Base-by-base conservation (phyloP, 2,888 invertebrate species). In the Drosophila fungiperda region DNA sequence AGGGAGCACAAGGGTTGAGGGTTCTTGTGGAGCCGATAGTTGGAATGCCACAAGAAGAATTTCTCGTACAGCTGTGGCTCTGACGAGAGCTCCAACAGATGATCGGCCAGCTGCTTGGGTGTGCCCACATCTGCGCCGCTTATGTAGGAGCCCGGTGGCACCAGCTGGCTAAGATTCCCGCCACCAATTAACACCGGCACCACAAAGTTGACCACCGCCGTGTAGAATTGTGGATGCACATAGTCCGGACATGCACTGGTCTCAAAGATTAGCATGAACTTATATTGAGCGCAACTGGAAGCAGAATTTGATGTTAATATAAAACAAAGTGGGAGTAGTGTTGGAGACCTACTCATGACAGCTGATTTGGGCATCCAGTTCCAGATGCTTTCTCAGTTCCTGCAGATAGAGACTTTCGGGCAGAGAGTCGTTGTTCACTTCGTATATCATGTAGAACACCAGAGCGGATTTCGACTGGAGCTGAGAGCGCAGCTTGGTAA, bases 101-200 rank as follows among this genome's bases (percentile, higher is more conserved):
- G 94, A 6, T 91, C 86, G 0, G 95, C 95, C 66, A 96, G 92
- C 8, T 93, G 92, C 93, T 92, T 7, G 94, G 94, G 71, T 3
- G 94, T 93, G 3, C 92, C 87, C 80, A 95, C 95, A 76, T 95
- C 94, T 64, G 94, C 93, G 26, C 95, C 95, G 84, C 95, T 94
- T 45, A 96, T 95, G 90, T 94, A 95, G 3, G 95, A 95, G 58
- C 94, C 90, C 1, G 94, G 93, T 1, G 96, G 96, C 0, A 94
- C 94, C 35, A 94, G 94, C 0, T 92, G 83, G 45, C 86, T 92
- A 80, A 95, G 95, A 89, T 95, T 94, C 35, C 94, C 94, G 36
- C 95, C 95, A 8, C 95, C 95, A 93, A 95, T 94, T 20, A 95
- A 94, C 5, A 95, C 94, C 0, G 95, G 95, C 42, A 95, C 91